These are phyloP conservation scores for Tringa solitaria DNA, from an alignment of 2,113 vertebrate species.

Conservation along the genomic window DNA sequence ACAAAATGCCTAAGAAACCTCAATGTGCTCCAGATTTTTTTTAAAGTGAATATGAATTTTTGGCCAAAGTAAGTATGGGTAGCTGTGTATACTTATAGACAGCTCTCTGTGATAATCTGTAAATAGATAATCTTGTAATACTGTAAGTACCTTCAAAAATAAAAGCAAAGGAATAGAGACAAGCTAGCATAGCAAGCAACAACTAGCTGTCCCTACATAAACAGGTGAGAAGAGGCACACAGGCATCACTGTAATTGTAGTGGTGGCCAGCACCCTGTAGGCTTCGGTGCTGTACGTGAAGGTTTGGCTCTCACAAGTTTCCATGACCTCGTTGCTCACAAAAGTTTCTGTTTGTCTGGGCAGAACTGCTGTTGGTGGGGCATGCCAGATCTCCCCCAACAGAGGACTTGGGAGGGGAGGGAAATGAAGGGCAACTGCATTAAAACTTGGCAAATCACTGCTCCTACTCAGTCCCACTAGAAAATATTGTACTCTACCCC, in stretches of 20 bases:
- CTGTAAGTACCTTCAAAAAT: background rate
- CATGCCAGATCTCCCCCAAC: fast-evolving
- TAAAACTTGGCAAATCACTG: background rate
- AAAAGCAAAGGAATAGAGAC: background rate
- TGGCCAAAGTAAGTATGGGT: background rate
- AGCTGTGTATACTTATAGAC: background rate
- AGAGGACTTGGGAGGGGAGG: background rate
- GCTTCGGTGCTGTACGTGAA: background rate
- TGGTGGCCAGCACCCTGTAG: background rate
- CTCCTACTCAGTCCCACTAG: background rate
- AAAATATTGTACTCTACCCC: background rate
- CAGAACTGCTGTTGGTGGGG: background rate
- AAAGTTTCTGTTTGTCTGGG: background rate
- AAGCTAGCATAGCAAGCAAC: background rate
- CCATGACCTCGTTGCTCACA: background rate
- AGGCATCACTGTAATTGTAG: background rate
- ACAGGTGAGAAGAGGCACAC: background rate
- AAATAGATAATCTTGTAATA: background rate
- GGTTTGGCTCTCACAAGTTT: background rate
- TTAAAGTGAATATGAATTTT: background rate
- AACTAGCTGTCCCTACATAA: background rate
- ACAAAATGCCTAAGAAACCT: background rate
- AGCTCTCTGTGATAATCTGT: background rate
- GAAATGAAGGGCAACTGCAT: background rate
- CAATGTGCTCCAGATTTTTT: background rate